phyloP scores from a whole-genome alignment of 2,113 vertebrate species.

The Meriones unguiculatus region DNA sequence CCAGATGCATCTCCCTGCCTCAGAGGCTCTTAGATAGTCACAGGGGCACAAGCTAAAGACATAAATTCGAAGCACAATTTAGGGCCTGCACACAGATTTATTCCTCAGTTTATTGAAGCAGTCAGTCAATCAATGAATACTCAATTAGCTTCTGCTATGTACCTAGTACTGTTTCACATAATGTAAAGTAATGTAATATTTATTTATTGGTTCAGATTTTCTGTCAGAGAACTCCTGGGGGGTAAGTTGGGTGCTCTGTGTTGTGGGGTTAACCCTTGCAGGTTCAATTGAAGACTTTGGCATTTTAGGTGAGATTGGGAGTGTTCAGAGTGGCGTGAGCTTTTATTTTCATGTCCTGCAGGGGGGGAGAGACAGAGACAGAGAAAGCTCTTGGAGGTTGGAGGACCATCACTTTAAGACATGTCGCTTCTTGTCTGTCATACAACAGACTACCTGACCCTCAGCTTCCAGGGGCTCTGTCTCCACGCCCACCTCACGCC shows the following conservation, averaged over 20 bases:
- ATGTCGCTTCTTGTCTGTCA: neutral
- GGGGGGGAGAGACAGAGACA: neutral
- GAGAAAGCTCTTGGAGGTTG: neutral
- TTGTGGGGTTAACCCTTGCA: slow-evolving; percentile 11
- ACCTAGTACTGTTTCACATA: slow-evolving; percentile 51
- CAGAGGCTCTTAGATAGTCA: neutral
- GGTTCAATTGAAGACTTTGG: neutral
- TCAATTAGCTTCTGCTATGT: slow-evolving; percentile 48
- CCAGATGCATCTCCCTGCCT: neutral
- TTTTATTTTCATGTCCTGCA: neutral
- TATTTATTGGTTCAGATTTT: slow-evolving; percentile 62
- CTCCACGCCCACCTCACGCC: neutral
- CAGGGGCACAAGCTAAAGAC: neutral
- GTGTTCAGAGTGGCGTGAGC: neutral
- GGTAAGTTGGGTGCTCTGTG: neutral
- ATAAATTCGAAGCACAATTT: slow-evolving; percentile 24
- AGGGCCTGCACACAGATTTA: slow-evolving; percentile 47
- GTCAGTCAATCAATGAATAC: slow-evolving; percentile 60
- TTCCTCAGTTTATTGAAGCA: slow-evolving; percentile 59
- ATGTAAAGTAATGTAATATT: slow-evolving; percentile 72
- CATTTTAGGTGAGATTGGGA: neutral
- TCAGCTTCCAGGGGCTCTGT: neutral
- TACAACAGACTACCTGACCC: neutral
- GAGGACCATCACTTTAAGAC: neutral
- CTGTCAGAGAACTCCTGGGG: slow-evolving; percentile 42